Evolutionary conservation across 2,888 invertebrate genomes (phyloP).

Genomic region (Brachyopa scutellaris): DNA sequence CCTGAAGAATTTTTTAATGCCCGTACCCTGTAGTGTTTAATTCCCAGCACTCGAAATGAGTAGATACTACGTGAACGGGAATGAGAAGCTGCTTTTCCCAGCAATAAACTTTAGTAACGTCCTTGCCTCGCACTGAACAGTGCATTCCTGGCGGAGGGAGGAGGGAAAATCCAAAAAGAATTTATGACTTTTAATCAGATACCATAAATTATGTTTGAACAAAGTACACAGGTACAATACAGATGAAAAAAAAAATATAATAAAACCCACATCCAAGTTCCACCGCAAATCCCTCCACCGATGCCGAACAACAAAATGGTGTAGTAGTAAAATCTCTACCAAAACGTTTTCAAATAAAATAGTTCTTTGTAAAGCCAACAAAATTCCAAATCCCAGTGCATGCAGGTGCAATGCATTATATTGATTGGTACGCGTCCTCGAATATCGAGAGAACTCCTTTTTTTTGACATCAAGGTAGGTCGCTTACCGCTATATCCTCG

Average conservation of each 20-base stretch:
- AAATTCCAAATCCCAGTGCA: constrained; percentile 1
- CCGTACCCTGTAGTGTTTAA: no score
- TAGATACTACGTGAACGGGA: background rate
- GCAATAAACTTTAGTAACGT: constrained; percentile 5
- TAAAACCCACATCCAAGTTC: background rate
- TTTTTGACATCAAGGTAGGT: no score
- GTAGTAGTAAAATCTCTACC: no score
- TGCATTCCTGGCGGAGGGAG: constrained; percentile 14
- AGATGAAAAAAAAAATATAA: background rate
- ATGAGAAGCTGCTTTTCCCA: no score
- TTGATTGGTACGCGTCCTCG: no score
- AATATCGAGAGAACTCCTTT: constrained; percentile 1
- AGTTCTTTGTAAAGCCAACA: background rate
- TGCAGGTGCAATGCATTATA: constrained; percentile 21
- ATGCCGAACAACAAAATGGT: no score
- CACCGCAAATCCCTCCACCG: background rate
- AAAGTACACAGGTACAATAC: no score
- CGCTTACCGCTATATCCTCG: no score
- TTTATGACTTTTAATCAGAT: constrained; percentile 53
- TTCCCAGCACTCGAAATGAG: no score
- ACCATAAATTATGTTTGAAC: constrained; percentile 33
- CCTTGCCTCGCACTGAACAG: constrained; percentile 26
- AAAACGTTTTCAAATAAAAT: no score
- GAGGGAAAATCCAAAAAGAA: constrained; percentile 28
- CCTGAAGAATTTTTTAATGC: no score